phyloP scores from a whole-genome alignment of 2,797 vertebrate species.

The Geotrypetes seraphini region DNA sequence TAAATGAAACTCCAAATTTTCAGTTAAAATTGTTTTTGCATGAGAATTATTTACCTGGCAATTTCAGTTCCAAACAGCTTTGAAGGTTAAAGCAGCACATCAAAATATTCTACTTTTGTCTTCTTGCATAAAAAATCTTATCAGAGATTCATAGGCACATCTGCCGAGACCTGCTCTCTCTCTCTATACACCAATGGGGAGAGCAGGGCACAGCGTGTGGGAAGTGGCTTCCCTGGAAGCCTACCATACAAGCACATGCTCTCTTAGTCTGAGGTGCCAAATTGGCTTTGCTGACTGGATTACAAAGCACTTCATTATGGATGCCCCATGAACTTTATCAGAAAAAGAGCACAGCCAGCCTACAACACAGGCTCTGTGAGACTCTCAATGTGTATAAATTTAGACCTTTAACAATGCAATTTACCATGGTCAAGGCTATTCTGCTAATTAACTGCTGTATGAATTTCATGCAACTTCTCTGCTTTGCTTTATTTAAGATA shows the following conservation, averaged over 20 bases:
- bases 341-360: too few relatives aligned
- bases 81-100: conserved; percentile 32
- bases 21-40: conserved; percentile 22
- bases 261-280: conserved; percentile 4
- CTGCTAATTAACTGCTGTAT: too few relatives aligned
- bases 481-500: too few relatives aligned
- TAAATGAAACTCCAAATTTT: conserved; percentile 34
- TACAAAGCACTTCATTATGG: background rate
- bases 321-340: too few relatives aligned
- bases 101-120: conserved; percentile 39
- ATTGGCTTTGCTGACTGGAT: background rate
- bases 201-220: conserved; percentile 26
- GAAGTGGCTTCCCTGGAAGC: conserved; percentile 12
- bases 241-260: conserved; percentile 14
- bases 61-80: conserved; percentile 29
- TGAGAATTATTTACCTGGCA: conserved; percentile 33
- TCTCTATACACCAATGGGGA: conserved; percentile 28
- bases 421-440: too few relatives aligned
- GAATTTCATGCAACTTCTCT: too few relatives aligned
- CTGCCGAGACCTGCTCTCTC: conserved; percentile 35
- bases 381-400: too few relatives aligned
- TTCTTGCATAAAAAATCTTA: conserved; percentile 42
- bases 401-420: too few relatives aligned
- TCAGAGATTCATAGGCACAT: conserved; percentile 31
- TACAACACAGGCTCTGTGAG: background rate